A percentile compares a stretch with the other conserved stretches of the same genome.
phyloP scores from a whole-genome alignment of 1,140 invertebrate species.

The Megalopta genalis region DNA sequence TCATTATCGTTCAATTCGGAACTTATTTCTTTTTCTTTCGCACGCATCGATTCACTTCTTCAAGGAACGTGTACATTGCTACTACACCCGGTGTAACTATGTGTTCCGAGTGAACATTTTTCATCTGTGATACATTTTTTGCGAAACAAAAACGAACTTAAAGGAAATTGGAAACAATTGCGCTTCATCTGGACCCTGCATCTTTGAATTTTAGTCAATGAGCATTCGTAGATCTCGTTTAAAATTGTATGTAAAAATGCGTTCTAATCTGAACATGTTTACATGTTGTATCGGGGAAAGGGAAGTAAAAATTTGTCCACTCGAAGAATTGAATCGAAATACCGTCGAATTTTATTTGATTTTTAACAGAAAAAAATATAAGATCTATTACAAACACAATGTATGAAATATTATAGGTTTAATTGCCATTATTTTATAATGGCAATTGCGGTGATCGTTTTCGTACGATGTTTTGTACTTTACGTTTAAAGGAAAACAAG shows the following conservation, averaged over 20 bases:
- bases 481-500: constrained; percentile 37
- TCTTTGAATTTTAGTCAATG: constrained; percentile 11
- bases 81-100: constrained; percentile 29
- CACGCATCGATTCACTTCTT: constrained; percentile 71
- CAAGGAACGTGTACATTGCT: constrained; percentile 50
- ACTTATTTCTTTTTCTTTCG: constrained; percentile 51
- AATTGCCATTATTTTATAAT: constrained; percentile 38
- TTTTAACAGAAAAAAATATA: constrained; percentile 19
- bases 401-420: neutral
- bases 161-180: constrained; percentile 14
- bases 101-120: constrained; percentile 32
- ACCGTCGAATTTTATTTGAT: constrained; percentile 38
- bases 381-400: neutral
- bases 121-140: constrained; percentile 61
- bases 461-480: constrained; percentile 25
- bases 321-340: constrained; percentile 65
- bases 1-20: constrained; percentile 18
- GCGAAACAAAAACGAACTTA: constrained; percentile 14
- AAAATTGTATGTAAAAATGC: constrained; percentile 23
- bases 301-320: constrained; percentile 8
- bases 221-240: constrained; percentile 27
- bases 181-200: constrained; percentile 9
- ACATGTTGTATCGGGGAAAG: neutral
- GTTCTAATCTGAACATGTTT: constrained; percentile 21
- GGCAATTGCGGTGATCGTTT: constrained; percentile 21